These are phyloP conservation scores for Vesta saturnalis DNA, from an alignment of 2,888 invertebrate genomes.

Conservation along the genomic window DNA sequence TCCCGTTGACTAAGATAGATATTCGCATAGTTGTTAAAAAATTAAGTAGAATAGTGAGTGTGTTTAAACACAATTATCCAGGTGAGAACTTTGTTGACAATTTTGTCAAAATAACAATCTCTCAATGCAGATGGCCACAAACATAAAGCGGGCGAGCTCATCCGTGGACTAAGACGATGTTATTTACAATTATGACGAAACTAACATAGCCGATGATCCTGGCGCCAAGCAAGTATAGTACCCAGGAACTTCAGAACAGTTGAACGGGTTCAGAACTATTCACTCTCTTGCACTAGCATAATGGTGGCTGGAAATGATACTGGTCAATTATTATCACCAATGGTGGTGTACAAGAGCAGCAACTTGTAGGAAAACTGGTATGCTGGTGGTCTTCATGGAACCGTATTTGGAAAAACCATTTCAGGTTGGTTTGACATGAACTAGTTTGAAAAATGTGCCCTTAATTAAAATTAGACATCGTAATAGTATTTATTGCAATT, in stretches of 20 bases:
- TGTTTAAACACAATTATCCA: background rate
- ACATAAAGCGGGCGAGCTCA: background rate
- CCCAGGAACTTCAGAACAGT: constrained; percentile 51
- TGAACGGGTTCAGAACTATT: constrained; percentile 48
- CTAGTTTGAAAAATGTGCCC: constrained; percentile 39
- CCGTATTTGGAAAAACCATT: too few species aligned
- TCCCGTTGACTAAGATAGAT: background rate
- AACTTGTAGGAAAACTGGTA: too few species aligned
- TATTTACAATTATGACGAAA: constrained; percentile 55
- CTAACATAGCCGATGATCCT: constrained; percentile 55
- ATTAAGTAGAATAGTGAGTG: too few species aligned
- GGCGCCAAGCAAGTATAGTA: constrained; percentile 49
- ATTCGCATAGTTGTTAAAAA: background rate
- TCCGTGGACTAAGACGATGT: background rate
- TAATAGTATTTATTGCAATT: too few species aligned
- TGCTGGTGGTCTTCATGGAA: too few species aligned
- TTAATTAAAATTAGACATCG: too few species aligned
- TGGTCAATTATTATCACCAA: too few species aligned
- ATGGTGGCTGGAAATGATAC: too few species aligned
- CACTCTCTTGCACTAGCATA: too few species aligned
- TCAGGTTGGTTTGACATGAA: constrained; percentile 42
- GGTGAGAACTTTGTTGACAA: background rate
- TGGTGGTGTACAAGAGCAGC: constrained; percentile 43
- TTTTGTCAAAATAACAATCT: too few species aligned
- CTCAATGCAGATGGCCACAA: background rate